Evolutionary conservation across 2,797 vertebrate genomes (phyloP), one percentile per base, ranked within the genome.

Genomic region (Cyclopterus lumpus): DNA sequence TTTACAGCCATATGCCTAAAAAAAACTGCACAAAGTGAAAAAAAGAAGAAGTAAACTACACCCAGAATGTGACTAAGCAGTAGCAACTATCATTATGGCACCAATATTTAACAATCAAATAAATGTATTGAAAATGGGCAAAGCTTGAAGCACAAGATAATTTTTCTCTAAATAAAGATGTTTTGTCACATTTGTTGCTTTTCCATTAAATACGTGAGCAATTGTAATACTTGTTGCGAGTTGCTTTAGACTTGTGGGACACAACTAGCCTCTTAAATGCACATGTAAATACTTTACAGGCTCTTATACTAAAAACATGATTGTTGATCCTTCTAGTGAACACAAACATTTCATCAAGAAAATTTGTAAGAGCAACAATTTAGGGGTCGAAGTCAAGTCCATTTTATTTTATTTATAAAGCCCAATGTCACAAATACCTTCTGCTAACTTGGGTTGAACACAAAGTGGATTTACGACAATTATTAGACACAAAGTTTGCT

Each of bases 301-400:
- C 60, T 73, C 65, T n/a, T 81, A 65, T 40, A 34, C 22, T 40
- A 32, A 63, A 59, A 68, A 51, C 15, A 22, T 28, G 49, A 53
- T 53, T 48, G 60, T 64, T 48, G 12, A 40, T 51, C 61, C 32
- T 73, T 81, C 40, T 7, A 54, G 15, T 79, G 54, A 68, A 62
- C 67, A 51, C 42, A 65, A 74, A 72, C 22, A 63, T 63, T 68
- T 65, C 30, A 71, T 64, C 40, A 68, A 62, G n/a, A 54, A 42
- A 32, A 67, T 28, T 4, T 68, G 28, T 44, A 49, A 68, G 34
- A 72, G 26, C 36, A 63, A 61, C 49, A 40, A 53, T 65, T 68
- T 36, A 12, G 9, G 8, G 1, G 51, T 24, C 15, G 7, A 12
- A 67, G n/a, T 67, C 22, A 40, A 3, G 34, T 34, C 1, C 20